Evolutionary conservation across 2,797 vertebrate genomes (phyloP), one percentile per base, ranked within the genome.

Genomic region (Apodemus agrarius): DNA sequence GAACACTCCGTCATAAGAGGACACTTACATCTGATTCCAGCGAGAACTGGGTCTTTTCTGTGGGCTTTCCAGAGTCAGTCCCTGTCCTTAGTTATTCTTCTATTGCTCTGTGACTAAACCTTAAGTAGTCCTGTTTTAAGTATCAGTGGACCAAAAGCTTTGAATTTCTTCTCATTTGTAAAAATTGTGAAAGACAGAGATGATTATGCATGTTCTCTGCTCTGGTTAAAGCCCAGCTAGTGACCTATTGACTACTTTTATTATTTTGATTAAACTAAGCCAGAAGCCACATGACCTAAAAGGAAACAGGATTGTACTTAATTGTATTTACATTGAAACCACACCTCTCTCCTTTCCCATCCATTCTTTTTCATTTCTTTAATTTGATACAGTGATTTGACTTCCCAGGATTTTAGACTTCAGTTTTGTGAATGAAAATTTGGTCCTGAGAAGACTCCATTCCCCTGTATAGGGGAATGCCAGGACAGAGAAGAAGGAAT

Each of bases 251-350:
- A 96, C 90, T 92, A 85, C 83, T 95, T 96, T 97, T 93, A 94
- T 92, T 96, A 88, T 95, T 97, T 96, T 98, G 94, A 95, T 96
- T 96, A 97, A 94, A 79, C 54, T 13, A 80, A 96, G 86, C 72
- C 59, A 96, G 88, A 96, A 97, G 54, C 90, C 94, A 89, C 86
- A 92, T 91, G 93, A 13, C 84, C 80, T 90, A 90, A 97, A 93
- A 78, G 80, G 59, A 93, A 96, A 69, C 17, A 74, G 88, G 89
- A 75, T 59, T 95, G 89, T 57, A 63, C 59, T 85, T 87, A 74
- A 69, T 59, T 95, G 89, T 57, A 63, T 52, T 85, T 87, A 74
- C 0, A 83, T 16, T 65, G 24, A 96, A 89, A 87, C 63, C 63
- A 79, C 16, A 0, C 75, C 85, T 85, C 34, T 37, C 88, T 88